Evolutionary conservation across 1,140 invertebrate species (phyloP).

Genomic region (Eupristina koningsbergeri): DNA sequence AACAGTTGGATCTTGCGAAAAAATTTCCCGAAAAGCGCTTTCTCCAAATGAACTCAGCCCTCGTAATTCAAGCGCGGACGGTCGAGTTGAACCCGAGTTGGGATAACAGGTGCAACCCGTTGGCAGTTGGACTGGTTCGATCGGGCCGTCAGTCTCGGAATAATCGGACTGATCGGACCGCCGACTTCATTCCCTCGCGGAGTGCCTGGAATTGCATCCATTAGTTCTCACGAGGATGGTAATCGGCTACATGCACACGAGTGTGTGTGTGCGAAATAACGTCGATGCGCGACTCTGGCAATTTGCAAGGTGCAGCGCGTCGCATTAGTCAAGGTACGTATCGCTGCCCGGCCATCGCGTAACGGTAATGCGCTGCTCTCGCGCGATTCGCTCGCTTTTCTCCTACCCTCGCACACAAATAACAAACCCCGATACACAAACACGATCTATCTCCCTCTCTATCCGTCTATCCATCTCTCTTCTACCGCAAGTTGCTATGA

Average conservation of each 20-base stretch:
- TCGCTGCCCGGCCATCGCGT: conserved; percentile 69
- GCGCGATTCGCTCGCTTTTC: conserved; percentile 64
- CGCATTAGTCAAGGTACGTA: conserved; percentile 72
- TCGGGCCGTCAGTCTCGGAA: too few species aligned
- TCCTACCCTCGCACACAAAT: conserved; percentile 46
- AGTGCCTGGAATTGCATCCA: too few species aligned
- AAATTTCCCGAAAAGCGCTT: too few species aligned
- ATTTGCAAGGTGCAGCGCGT: conserved; percentile 72
- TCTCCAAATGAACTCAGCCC: too few species aligned
- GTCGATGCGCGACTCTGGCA: conserved; percentile 54
- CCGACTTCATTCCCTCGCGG: too few species aligned
- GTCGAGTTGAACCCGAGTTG: too few species aligned
- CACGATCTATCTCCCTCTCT: background rate
- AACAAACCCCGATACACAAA: background rate
- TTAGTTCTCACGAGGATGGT: background rate
- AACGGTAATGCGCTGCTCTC: conserved; percentile 67
- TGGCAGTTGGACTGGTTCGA: too few species aligned
- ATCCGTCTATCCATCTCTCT: conserved; percentile 5
- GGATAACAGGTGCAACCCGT: too few species aligned
- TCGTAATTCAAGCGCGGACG: too few species aligned
- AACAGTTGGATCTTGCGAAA: too few species aligned
- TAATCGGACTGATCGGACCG: too few species aligned
- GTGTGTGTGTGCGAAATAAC: conserved; percentile 31
- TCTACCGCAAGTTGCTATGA: conserved; percentile 56
- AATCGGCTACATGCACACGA: conserved; percentile 36